Conservation (phyloP, 2,113 vertebrate species). For the Burhinus bistriatus region DNA sequence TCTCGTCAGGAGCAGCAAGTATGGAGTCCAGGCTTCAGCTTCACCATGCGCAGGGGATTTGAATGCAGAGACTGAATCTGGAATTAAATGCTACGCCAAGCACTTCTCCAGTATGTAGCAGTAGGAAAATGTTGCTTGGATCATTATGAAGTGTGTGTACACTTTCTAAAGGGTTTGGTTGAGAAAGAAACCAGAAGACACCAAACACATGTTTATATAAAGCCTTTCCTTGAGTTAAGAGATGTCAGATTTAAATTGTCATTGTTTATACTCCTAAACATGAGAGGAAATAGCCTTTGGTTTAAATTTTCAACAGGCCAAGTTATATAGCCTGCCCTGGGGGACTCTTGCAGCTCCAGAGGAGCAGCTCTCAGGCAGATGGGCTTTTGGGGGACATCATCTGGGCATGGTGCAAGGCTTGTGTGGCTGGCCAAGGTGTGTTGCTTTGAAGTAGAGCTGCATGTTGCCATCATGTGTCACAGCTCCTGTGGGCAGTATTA, state of each 20-base stretch:
- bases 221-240: background rate
- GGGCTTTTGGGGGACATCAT: background rate
- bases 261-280: background rate
- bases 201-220: background rate
- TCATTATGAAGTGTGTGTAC: background rate
- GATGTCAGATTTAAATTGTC: background rate
- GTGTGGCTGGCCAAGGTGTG: background rate
- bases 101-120: background rate
- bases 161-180: slow-evolving; percentile 4
- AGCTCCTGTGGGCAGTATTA: background rate
- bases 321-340: background rate
- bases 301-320: background rate
- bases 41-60: accelerated
- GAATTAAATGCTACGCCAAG: too few relatives aligned
- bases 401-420: accelerated
- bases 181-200: slow-evolving; percentile 32
- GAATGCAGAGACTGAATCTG: background rate
- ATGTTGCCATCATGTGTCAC: background rate
- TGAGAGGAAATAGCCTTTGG: background rate
- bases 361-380: background rate
- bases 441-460: background rate
- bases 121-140: background rate
- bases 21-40: background rate
- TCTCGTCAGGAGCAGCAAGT: background rate
- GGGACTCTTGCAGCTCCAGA: background rate